phyloP scores from a whole-genome alignment of 2,888 invertebrate species.

The Apodemia zela region DNA sequence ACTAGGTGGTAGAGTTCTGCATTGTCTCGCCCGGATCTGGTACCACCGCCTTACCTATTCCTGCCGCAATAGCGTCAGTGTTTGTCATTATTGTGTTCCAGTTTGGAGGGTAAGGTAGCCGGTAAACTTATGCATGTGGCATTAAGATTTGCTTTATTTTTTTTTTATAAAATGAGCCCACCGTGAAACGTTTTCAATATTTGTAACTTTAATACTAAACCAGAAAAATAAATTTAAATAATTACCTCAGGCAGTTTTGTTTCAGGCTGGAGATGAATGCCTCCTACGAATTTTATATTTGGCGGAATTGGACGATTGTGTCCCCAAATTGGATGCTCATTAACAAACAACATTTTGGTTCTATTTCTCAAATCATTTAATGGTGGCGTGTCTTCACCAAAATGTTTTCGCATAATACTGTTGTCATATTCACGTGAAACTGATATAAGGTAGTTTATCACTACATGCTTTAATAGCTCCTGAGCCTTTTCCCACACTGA shows the following conservation, averaged over 20 bases:
- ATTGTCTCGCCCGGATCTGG: too few relatives aligned
- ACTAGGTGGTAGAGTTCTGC: too few relatives aligned
- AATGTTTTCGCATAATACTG: slow-evolving; percentile 34
- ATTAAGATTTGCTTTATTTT: too few relatives aligned
- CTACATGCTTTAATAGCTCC: slow-evolving; percentile 33
- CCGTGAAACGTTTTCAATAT: too few relatives aligned
- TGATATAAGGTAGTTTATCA: slow-evolving; percentile 16
- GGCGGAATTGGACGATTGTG: slow-evolving; percentile 57
- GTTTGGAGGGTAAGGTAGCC: too few relatives aligned
- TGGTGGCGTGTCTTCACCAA: slow-evolving; percentile 40
- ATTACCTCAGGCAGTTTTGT: slow-evolving; percentile 52
- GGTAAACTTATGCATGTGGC: too few relatives aligned
- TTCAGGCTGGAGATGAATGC: slow-evolving; percentile 50
- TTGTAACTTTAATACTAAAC: background rate
- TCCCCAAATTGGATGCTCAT: slow-evolving; percentile 54
- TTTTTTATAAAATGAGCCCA: too few relatives aligned
- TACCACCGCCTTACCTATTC: too few relatives aligned
- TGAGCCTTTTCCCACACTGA: slow-evolving; percentile 40
- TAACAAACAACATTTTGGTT: slow-evolving; percentile 57
- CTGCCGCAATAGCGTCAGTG: too few relatives aligned
- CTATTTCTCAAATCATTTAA: slow-evolving; percentile 38
- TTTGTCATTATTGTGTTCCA: too few relatives aligned
- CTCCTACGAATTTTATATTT: slow-evolving; percentile 56
- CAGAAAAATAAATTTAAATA: background rate
- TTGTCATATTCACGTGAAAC: slow-evolving; percentile 27